These are phyloP conservation scores for Hirudinaria manillensis DNA, from an alignment of 2,888 invertebrate species.

Conservation along the genomic window DNA sequence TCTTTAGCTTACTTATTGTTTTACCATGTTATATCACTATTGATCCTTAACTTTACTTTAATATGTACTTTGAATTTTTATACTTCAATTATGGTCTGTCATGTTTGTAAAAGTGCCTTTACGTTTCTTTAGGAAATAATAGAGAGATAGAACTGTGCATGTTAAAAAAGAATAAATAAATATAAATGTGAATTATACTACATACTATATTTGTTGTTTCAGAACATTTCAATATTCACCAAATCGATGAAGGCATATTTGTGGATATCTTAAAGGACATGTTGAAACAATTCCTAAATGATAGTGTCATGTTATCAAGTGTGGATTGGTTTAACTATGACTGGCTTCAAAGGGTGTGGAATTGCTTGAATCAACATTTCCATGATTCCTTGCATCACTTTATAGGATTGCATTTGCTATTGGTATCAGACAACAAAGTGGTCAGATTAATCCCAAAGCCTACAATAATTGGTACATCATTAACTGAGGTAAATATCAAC, in stretches of 20 bases:
- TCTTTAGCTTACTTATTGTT: no score
- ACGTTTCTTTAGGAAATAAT: no score
- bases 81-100: no score
- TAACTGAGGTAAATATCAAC: background rate
- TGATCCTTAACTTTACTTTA: no score
- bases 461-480: constrained; percentile 5
- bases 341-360: constrained; percentile 25
- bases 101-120: no score
- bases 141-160: no score
- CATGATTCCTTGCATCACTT: background rate
- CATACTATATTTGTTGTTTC: no score
- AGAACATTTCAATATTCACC: background rate
- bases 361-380: constrained; percentile 16
- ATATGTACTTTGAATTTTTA: no score
- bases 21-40: no score
- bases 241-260: background rate
- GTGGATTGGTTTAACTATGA: constrained; percentile 14
- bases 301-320: background rate
- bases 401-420: constrained; percentile 18
- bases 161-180: no score
- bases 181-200: no score
- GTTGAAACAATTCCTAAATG: background rate
- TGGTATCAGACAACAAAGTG: background rate
- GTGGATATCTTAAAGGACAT: background rate
- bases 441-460: constrained; percentile 4